Base-by-base conservation (phyloP, 2,113 vertebrate genomes). In the Syngnathoides biaculeatus region DNA sequence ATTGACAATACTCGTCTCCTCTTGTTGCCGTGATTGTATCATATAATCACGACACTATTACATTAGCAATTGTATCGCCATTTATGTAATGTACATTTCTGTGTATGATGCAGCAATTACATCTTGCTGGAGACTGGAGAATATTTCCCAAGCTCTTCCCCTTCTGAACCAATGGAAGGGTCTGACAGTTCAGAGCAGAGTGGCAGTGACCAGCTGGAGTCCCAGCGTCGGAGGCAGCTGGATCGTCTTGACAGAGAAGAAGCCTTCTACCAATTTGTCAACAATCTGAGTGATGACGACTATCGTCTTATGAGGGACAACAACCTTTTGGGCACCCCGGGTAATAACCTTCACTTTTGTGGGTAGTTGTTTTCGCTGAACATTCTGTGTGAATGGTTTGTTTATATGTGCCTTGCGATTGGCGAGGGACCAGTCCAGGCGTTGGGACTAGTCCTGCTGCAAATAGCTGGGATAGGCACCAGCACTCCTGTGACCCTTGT, bases 281-380 rank as follows among this genome's bases (percentile, higher is more conserved):
- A 99, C 91, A 97, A 95, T 86, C 92, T 99, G 77, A 99, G 95
- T 76, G 95, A 99, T 80, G 96, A 98, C 74, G 97, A 99, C 81
- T 99, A 99, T 88, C 93, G 97, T 65, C 94, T 99, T 73, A 99
- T 99, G 97, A 95, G 97, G 79, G 97, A 99, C 84, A 99, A 99
- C 90, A 98, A 98, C 84, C 94, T 99, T 70, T 88, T 99, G 69
- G 96, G 97, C 72, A 99, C 95, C 39, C 97, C 97, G 92, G 97
- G 97, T 99, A 90, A 82, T 70, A 42, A 40, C 68, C 1, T 26
- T 30, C 5, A 2, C 24, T 4, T 6, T 43, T 62, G 3, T 64
- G 8, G 26, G 55, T 14, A 38, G 14, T n/a, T 47, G 20, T 57
- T 63, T 0, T 55, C 8, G 22, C 8, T 15, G 55, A 8, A 8